Evolutionary conservation across 2,113 vertebrate genomes (phyloP), one percentile per base, ranked within the genome.

Genomic region (human): DNA sequence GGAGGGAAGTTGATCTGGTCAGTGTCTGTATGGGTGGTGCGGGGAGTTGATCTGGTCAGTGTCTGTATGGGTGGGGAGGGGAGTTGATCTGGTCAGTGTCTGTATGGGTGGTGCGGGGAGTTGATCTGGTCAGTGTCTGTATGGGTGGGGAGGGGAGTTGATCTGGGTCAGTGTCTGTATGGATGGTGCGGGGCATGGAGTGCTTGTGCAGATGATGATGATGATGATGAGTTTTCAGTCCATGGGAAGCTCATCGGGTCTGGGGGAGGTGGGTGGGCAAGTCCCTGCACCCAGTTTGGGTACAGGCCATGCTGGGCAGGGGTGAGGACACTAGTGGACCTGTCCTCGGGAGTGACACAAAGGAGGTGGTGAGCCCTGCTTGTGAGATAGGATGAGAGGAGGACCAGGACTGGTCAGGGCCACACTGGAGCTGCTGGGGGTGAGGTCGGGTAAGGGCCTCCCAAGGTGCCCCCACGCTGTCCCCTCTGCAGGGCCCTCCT

Each of bases 351-450:
- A 80, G 76, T 43, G 66, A 61, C 8, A 6, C 18, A 9, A 10
- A 45, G 84, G 32, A 91, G 35, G 50, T 35, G 40, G 13, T 17
- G 4, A 66, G 12, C 18, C 66, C 12, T 9, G 12, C 73, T 45
- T 50, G 17, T 64, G 18, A 89, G 79, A 22, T 32, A 25, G 43
- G 22, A 5, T 0, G 22, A 73, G n/a, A 73, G 38, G 64, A 40
- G 3, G 45, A 10, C 12, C 25, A 32, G 82, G 32, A 16, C 16
- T 43, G 11, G 8, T 25, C 43, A 43, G 73, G 43, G 57, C 30
- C 27, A 3, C 25, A 1, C 23, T 35, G 61, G n/a, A 81, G 38
- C 8, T 0, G 5, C 20, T 45, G 25, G 4, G 0, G 0, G 20
- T 4, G 11, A 38, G 16, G 9, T 6, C 1, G 4, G 61, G 5